Conservation (phyloP, 2,797 vertebrate species). For the Danio aesculapii region DNA sequence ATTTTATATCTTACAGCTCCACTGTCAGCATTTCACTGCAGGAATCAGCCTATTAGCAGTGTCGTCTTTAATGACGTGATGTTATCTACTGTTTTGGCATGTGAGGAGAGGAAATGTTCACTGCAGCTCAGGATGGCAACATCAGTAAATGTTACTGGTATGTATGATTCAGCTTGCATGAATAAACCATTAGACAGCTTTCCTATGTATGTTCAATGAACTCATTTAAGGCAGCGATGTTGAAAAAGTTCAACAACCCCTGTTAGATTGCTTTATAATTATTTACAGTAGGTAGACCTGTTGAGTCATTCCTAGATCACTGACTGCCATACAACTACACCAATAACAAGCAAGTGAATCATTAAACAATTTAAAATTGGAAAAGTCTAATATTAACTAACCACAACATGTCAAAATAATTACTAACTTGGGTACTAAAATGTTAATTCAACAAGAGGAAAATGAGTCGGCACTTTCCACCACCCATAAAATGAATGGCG, state of each 20-base stretch:
- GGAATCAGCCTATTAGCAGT: constrained; percentile 20
- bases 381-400: constrained; percentile 15
- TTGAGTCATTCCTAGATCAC: constrained; percentile 8
- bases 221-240: not conserved
- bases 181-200: not conserved
- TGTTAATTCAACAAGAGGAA: not conserved
- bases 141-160: constrained; percentile 45
- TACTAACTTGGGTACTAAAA: not conserved
- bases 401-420: not conserved
- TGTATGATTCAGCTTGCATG: not conserved
- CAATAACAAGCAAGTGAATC: constrained; percentile 4
- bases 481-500: not conserved
- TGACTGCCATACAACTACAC: not conserved
- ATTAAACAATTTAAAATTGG: not conserved
- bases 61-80: constrained; percentile 34
- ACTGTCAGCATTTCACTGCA: constrained; percentile 40
- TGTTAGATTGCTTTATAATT: not conserved
- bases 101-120: constrained; percentile 52
- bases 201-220: not conserved
- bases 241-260: not conserved
- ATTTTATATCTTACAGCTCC: constrained; percentile 25
- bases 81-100: constrained; percentile 52
- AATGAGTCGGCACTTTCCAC: not conserved
- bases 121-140: constrained; percentile 47
- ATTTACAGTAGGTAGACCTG: no score